Evolutionary conservation across 2,888 invertebrate genomes (phyloP), one percentile per base, ranked within the genome.

Genomic region (Gandaritis pyraliata): DNA sequence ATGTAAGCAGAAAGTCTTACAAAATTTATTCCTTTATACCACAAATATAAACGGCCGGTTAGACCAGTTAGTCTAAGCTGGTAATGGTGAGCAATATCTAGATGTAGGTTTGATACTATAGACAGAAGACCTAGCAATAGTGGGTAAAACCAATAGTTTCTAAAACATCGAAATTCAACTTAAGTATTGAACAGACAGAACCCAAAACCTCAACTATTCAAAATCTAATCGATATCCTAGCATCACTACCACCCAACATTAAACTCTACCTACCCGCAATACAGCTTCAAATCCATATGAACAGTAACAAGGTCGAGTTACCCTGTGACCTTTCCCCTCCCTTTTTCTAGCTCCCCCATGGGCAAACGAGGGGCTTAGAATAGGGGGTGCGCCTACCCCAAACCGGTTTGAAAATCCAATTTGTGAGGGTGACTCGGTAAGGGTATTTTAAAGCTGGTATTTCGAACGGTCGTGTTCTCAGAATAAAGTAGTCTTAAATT

Each of bases 311-410:
- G 63, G 58, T 52, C 61, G 55, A 53, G 41, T 38, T 59, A 66
- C 74, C 13, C 48, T 74, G 68, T 82, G 84, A 83, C 86, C 86
- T 86, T 83, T 77, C 15, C 75, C 81, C 84, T 83, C 82, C 82
- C 85, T 82, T 78, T 82, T 78, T 82, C 77, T 80, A 82, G 80
- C 81, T 81, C 86, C 86, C 82, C 85, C 83, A 82, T 84, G 86
- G 86, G 81, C 77, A 58, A 59, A 75, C 76, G 72, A 66, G 74
- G 75, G 71, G 63, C 69, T 77, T 70, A 77, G 78, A 68, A 70
- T 66, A 72, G 76, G 79, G 82, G 82, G 78, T 67, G 73, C 57
- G 61, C 29, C 74, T 43, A 43, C 43, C 43, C 43, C 43, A 8
- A 43, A 16, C 43, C 80, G 79, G 80, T 79, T 78, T 77, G 76